A percentile compares a stretch with the other conserved stretches of the same genome.
These are phyloP conservation scores for Branchinecta lindahli DNA, from an alignment of 1,140 invertebrate species.

Conservation along the genomic window DNA sequence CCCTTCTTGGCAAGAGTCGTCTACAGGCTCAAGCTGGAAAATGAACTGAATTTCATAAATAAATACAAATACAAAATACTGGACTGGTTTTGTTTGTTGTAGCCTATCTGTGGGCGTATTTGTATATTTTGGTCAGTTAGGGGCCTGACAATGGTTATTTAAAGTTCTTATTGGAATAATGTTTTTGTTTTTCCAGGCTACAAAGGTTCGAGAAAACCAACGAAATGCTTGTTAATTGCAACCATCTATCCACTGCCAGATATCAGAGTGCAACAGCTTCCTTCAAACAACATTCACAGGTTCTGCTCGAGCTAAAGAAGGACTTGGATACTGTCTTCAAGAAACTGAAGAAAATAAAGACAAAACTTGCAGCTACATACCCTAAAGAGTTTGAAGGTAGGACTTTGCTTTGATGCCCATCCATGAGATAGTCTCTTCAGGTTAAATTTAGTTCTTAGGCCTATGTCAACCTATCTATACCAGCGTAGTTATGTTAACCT, in stretches of 20 bases:
- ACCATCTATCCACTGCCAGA: conserved; percentile 62
- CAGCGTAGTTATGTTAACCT: too few species aligned
- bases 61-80: too few species aligned
- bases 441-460: too few species aligned
- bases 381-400: conserved; percentile 59
- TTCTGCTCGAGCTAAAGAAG: conserved; percentile 48
- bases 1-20: too few species aligned
- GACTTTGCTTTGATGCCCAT: background rate
- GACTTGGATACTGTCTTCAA: conserved; percentile 44
- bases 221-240: conserved; percentile 91
- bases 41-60: too few species aligned
- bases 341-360: conserved; percentile 51
- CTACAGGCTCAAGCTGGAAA: too few species aligned
- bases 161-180: background rate
- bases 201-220: conserved; percentile 92
- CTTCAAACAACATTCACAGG: conserved; percentile 72
- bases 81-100: too few species aligned
- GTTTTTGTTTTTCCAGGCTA: conserved; percentile 47
- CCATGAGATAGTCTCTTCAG: too few species aligned
- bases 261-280: conserved; percentile 62
- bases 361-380: conserved; percentile 65
- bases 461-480: too few species aligned
- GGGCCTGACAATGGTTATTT: too few species aligned
- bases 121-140: too few species aligned
- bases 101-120: too few species aligned